Percentiles rank a stretch among this genome's conserved stretches.
These are phyloP conservation scores for Prionailurus viverrinus DNA, from an alignment of 2,113 vertebrate species.

Conservation along the genomic window DNA sequence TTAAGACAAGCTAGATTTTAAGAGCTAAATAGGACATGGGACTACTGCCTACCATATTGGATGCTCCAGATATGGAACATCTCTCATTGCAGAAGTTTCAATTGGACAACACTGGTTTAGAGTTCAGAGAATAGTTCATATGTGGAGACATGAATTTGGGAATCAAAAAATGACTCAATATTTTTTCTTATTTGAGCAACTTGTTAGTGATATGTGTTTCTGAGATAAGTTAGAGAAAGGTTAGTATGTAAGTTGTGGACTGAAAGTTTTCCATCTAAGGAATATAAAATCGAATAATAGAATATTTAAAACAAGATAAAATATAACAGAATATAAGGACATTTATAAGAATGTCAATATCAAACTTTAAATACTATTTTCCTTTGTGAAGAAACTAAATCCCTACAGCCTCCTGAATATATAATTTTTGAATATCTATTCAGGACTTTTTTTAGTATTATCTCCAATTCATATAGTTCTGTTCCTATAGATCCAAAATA, in stretches of 20 bases:
- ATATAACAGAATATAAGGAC: background rate
- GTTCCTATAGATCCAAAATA: background rate
- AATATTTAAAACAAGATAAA: background rate
- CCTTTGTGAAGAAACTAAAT: background rate
- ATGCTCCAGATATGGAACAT: background rate
- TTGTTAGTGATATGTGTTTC: background rate
- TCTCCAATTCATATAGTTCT: background rate
- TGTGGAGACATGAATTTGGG: background rate
- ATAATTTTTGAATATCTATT: background rate
- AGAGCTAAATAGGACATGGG: background rate
- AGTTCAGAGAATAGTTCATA: background rate
- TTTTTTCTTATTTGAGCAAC: background rate
- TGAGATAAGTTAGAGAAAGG: background rate
- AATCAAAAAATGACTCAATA: background rate
- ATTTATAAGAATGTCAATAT: background rate
- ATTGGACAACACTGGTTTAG: background rate
- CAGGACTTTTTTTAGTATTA: background rate
- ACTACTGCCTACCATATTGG: background rate
- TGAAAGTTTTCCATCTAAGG: background rate
- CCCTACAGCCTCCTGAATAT: background rate
- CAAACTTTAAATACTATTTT: background rate
- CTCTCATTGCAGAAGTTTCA: background rate
- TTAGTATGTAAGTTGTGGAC: background rate
- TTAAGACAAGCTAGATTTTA: background rate
- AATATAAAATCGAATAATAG: background rate